Evolutionary conservation across 1,140 invertebrate genomes (phyloP).

Genomic region (Bombus impatiens): DNA sequence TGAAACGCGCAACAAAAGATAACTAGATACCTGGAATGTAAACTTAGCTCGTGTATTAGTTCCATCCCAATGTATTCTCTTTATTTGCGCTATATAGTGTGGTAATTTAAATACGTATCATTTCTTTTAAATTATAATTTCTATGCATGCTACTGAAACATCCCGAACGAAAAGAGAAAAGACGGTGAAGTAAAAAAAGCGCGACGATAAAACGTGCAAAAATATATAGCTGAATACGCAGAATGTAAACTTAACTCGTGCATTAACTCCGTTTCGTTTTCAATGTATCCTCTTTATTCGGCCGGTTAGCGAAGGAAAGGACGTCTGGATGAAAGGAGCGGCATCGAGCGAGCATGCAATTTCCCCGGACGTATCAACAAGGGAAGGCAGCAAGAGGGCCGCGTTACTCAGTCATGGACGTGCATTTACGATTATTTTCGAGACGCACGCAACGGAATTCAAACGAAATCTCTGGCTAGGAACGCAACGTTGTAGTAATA

Average conservation of each 20-base stretch:
- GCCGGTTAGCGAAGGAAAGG: not conserved
- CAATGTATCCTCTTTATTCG: slow-evolving; percentile 14
- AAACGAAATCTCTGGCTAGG: not conserved
- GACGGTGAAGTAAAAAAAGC: not conserved
- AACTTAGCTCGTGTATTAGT: not conserved
- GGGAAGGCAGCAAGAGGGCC: not conserved
- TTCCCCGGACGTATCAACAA: slow-evolving; percentile 20
- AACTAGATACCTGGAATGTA: not conserved
- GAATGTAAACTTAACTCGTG: not conserved
- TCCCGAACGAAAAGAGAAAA: not conserved
- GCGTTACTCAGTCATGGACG: slow-evolving; percentile 11
- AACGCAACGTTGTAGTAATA: slow-evolving; percentile 18
- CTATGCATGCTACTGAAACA: not conserved
- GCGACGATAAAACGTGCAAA: not conserved
- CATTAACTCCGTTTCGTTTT: not conserved
- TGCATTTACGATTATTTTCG: slow-evolving; percentile 29
- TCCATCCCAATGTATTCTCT: not conserved
- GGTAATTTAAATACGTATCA: not conserved
- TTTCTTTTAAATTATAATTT: not conserved
- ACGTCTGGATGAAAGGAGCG: slow-evolving; percentile 6
- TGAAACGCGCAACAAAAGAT: not conserved
- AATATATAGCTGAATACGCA: too few species aligned
- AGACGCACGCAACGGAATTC: slow-evolving; percentile 33
- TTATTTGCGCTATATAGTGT: not conserved
- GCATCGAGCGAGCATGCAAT: slow-evolving; percentile 3